These are phyloP conservation scores for Labeo calbasu DNA, from an alignment of 2,797 vertebrate species.

Conservation along the genomic window DNA sequence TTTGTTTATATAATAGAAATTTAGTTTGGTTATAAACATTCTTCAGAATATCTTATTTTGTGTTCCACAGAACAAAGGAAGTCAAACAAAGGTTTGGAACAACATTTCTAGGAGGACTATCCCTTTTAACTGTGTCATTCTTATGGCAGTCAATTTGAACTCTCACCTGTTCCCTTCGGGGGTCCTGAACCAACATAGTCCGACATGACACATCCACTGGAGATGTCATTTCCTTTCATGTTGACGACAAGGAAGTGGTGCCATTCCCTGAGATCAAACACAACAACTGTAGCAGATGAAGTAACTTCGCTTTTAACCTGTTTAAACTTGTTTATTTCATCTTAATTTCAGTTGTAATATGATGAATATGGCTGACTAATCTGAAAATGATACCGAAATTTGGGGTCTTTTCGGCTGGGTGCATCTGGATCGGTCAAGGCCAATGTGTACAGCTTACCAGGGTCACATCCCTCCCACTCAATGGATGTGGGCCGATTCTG, in stretches of 20 bases:
- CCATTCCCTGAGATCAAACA: conserved; percentile 85
- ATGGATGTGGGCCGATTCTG: conserved; percentile 85
- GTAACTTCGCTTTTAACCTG: background rate
- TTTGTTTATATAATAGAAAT: no score
- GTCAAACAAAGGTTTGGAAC: background rate
- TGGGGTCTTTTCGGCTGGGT: conserved; percentile 89
- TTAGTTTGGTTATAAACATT: no score
- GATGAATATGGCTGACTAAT: background rate
- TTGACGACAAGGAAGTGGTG: conserved; percentile 96
- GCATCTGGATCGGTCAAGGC: conserved; percentile 93
- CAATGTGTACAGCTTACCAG: conserved; percentile 89
- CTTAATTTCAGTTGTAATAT: background rate
- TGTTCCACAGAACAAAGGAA: background rate
- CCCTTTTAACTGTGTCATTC: background rate
- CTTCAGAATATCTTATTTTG: background rate
- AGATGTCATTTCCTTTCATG: conserved; percentile 91
- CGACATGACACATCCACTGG: conserved; percentile 86
- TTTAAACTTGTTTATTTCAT: background rate
- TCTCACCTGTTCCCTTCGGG: conserved; percentile 90
- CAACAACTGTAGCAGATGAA: background rate
- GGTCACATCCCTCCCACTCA: conserved; percentile 87
- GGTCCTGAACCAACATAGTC: conserved; percentile 95
- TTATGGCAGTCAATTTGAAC: background rate
- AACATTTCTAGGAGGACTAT: background rate
- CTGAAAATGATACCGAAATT: conserved; percentile 81